These are phyloP conservation scores for Phthorimaea operculella DNA, from an alignment of 1,140 invertebrate genomes.

Conservation along the genomic window DNA sequence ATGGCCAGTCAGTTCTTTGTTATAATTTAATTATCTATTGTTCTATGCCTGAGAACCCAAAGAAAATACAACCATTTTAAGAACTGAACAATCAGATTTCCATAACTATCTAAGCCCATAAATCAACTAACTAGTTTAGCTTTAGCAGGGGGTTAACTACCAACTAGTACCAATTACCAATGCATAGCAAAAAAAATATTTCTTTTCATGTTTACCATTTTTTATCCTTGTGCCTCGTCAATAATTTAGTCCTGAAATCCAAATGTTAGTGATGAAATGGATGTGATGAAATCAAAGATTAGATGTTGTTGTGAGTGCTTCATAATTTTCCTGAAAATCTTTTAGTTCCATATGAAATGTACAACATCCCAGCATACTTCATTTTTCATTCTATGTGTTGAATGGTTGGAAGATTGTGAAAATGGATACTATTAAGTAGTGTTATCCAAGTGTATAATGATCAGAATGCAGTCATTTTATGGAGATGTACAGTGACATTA, in stretches of 20 bases:
- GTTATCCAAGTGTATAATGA: too few relatives aligned
- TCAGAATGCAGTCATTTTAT: too few relatives aligned
- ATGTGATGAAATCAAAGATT: slow-evolving; percentile 12
- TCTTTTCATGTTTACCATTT: slow-evolving; percentile 74
- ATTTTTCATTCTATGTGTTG: too few relatives aligned
- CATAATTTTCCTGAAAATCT: too few relatives aligned
- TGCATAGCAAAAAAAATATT: slow-evolving; percentile 39
- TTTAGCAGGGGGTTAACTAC: not conserved
- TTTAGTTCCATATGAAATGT: too few relatives aligned
- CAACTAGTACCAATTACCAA: slow-evolving; percentile 2
- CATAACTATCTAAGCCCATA: not conserved
- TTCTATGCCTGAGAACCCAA: not conserved
- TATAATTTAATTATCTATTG: not conserved
- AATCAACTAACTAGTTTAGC: not conserved
- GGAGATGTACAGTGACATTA: too few relatives aligned
- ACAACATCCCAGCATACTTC: too few relatives aligned
- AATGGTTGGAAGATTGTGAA: too few relatives aligned
- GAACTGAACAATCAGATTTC: not conserved
- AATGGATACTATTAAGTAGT: too few relatives aligned
- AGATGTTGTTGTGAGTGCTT: not conserved
- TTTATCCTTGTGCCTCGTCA: slow-evolving; percentile 84
- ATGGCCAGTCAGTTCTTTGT: too few relatives aligned
- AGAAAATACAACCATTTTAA: not conserved
- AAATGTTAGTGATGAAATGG: slow-evolving; percentile 64
- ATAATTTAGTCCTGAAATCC: slow-evolving; percentile 84